A percentile compares a stretch with the other conserved stretches of the same genome.
These are phyloP conservation scores for Batillaria attramentaria DNA, from an alignment of 1,140 invertebrate species.

Conservation along the genomic window DNA sequence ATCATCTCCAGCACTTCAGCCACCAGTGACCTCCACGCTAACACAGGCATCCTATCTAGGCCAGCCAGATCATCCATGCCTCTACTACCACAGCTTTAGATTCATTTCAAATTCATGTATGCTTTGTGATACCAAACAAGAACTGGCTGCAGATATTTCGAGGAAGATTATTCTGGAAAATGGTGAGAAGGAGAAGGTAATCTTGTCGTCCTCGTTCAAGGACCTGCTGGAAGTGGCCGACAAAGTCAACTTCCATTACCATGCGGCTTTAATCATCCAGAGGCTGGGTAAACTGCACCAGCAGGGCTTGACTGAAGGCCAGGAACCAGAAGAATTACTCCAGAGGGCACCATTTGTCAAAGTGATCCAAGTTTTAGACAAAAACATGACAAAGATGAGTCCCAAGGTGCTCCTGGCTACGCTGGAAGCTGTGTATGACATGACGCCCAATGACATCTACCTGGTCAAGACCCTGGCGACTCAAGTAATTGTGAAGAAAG, in stretches of 20 bases:
- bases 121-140: background rate
- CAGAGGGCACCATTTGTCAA: background rate
- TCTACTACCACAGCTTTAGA: background rate
- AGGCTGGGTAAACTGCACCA: slow-evolving; percentile 10
- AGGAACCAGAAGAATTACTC: background rate
- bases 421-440: slow-evolving; percentile 1
- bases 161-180: background rate
- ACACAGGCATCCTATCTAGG: too few species aligned
- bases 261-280: slow-evolving; percentile 1
- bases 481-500: slow-evolving; percentile 7
- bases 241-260: background rate
- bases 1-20: too few species aligned
- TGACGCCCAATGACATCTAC: slow-evolving; percentile 8
- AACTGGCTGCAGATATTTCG: background rate
- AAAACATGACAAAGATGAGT: slow-evolving; percentile 1
- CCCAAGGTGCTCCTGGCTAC: background rate
- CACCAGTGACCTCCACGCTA: too few species aligned
- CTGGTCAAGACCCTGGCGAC: slow-evolving; percentile 3
- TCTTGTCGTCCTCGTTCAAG: background rate
- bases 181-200: background rate
- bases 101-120: background rate
- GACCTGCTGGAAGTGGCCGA: background rate
- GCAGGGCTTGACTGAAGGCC: background rate
- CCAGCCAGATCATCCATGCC: too few species aligned
- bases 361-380: slow-evolving; percentile 3